Percentiles rank a stretch among this genome's conserved stretches.
Conservation (phyloP, 2,113 vertebrate genomes). For the Sylvilagus bachmani region DNA sequence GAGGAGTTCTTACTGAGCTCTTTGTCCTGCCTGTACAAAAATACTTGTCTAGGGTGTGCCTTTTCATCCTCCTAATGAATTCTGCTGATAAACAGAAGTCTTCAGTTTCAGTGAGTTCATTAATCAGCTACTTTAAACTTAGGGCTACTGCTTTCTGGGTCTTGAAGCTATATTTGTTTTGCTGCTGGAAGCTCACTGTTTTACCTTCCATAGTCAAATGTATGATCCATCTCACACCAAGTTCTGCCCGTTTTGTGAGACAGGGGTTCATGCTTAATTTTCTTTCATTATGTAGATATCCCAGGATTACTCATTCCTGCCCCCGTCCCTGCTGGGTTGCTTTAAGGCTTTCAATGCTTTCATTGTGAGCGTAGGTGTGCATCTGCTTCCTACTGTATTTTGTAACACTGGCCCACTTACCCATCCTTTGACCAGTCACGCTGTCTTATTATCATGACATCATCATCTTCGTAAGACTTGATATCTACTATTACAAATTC, state of each 20-base stretch:
- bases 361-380: neutral
- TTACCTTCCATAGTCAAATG: neutral
- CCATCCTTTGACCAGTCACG: neutral
- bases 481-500: neutral
- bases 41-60: neutral
- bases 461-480: neutral
- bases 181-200: constrained; percentile 18
- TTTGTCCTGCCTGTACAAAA: neutral
- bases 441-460: neutral
- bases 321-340: neutral
- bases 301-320: neutral
- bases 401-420: neutral
- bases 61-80: constrained; percentile 11
- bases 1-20: neutral
- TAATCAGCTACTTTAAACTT: neutral
- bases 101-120: neutral
- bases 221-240: neutral
- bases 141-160: neutral
- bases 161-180: neutral
- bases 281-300: neutral
- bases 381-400: neutral
- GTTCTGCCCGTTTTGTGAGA: neutral
- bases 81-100: neutral
- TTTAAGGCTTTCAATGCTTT: neutral
- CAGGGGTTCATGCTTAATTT: neutral